Percentiles rank a stretch among this genome's conserved stretches.
These are phyloP conservation scores for Dromas ardeola DNA, from an alignment of 2,113 vertebrate species.

Conservation along the genomic window DNA sequence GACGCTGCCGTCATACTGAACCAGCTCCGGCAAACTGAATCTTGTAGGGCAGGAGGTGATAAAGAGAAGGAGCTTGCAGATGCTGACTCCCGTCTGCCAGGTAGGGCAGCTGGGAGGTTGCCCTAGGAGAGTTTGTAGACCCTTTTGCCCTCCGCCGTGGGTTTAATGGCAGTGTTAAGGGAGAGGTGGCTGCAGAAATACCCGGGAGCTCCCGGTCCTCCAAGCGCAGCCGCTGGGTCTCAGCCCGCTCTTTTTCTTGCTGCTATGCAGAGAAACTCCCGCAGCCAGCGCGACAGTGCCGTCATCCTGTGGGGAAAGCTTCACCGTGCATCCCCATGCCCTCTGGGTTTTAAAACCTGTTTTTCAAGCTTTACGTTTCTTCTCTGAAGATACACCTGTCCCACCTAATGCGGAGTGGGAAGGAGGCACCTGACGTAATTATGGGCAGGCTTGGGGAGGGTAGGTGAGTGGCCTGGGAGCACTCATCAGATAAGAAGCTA, in stretches of 20 bases:
- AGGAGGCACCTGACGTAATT: conserved; percentile 47
- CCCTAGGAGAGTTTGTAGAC: neutral
- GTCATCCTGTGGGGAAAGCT: conserved; percentile 32
- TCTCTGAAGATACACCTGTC: conserved; percentile 60
- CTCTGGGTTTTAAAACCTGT: conserved; percentile 59
- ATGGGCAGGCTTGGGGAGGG: neutral
- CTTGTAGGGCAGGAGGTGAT: neutral
- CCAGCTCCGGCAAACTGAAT: neutral
- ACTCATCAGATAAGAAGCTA: conserved; percentile 43
- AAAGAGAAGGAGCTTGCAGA: neutral
- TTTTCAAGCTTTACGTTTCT: conserved; percentile 47
- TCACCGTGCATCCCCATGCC: neutral
- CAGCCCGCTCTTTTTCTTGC: neutral
- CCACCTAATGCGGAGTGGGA: neutral
- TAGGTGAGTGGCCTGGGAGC: conserved; percentile 23
- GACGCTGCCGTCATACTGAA: neutral
- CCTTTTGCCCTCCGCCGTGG: neutral
- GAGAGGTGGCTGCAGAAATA: neutral
- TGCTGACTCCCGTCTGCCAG: neutral
- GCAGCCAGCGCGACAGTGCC: neutral
- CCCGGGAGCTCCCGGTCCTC: accelerated
- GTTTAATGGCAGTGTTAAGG: neutral
- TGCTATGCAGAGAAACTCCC: conserved; percentile 46
- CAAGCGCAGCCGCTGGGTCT: neutral
- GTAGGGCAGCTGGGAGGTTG: neutral